Conservation (phyloP, 2,888 invertebrate genomes). For the Labia minor region DNA sequence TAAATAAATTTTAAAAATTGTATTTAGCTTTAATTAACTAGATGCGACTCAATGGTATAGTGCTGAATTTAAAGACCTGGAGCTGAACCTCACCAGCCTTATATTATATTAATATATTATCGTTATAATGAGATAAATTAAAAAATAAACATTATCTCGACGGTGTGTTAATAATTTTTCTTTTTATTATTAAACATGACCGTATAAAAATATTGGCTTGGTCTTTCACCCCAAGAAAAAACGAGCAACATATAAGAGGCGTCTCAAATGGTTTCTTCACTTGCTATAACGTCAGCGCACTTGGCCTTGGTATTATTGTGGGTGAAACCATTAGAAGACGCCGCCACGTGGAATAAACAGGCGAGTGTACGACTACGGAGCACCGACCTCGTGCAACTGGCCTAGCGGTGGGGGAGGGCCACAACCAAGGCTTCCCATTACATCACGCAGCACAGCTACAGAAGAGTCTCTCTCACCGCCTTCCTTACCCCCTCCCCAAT, state of each 20-base stretch:
- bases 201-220: too few relatives aligned
- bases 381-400: slow-evolving; percentile 29
- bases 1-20: too few relatives aligned
- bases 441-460: slow-evolving; percentile 9
- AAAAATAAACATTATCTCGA: too few relatives aligned
- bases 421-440: slow-evolving; percentile 14
- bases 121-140: too few relatives aligned
- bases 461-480: not conserved
- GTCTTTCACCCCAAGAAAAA: not conserved
- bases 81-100: too few relatives aligned
- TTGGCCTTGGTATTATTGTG: not conserved
- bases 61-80: too few relatives aligned
- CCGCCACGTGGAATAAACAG: slow-evolving; percentile 26
- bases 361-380: slow-evolving; percentile 27
- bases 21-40: too few relatives aligned
- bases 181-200: too few relatives aligned
- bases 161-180: too few relatives aligned
- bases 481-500: not conserved
- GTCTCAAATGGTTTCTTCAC: slow-evolving; percentile 19
- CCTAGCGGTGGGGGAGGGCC: slow-evolving; percentile 25
- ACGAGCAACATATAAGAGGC: not conserved
- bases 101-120: too few relatives aligned
- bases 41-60: too few relatives aligned
- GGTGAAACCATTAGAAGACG: slow-evolving; percentile 21
- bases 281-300: not conserved